Evolutionary conservation across 2,113 vertebrate genomes (phyloP).

Genomic region (Tautogolabrus adspersus): DNA sequence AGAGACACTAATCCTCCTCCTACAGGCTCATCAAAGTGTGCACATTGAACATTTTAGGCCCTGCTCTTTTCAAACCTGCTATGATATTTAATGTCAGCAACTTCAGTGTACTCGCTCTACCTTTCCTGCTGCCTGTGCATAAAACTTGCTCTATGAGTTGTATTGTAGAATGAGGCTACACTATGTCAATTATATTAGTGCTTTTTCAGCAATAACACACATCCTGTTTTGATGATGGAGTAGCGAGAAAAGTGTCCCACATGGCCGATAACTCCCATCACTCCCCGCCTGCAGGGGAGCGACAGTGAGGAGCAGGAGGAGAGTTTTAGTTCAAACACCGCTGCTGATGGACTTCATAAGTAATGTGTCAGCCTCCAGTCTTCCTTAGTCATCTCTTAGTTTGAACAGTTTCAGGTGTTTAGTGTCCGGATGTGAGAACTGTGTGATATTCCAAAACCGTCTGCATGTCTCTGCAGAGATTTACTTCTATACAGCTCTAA

Average conservation of each 20-base stretch:
- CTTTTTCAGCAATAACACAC: slow-evolving; percentile 57
- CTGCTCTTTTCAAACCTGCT: slow-evolving; percentile 4
- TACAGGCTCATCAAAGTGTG: background rate
- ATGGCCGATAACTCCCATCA: background rate
- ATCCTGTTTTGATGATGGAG: slow-evolving; percentile 49
- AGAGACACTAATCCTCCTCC: background rate
- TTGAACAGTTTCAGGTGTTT: too few species aligned
- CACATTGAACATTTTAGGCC: background rate
- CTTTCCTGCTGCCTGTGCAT: slow-evolving; percentile 40
- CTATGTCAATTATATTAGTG: slow-evolving; percentile 40
- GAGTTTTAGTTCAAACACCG: too few species aligned
- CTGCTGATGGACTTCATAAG: too few species aligned
- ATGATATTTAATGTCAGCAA: slow-evolving; percentile 21
- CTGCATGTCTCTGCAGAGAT: too few species aligned
- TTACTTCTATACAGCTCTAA: too few species aligned
- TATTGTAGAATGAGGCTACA: slow-evolving; percentile 13
- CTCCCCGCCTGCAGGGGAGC: background rate
- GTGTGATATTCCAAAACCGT: background rate
- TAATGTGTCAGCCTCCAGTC: too few species aligned
- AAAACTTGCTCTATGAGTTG: slow-evolving; percentile 15
- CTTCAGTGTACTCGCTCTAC: background rate
- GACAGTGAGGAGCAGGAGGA: background rate
- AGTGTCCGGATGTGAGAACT: background rate
- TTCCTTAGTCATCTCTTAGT: too few species aligned
- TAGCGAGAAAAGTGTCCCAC: slow-evolving; percentile 19